These are phyloP conservation scores for Chymomyza fuscimana DNA, from an alignment of 2,888 invertebrate species.

Conservation along the genomic window DNA sequence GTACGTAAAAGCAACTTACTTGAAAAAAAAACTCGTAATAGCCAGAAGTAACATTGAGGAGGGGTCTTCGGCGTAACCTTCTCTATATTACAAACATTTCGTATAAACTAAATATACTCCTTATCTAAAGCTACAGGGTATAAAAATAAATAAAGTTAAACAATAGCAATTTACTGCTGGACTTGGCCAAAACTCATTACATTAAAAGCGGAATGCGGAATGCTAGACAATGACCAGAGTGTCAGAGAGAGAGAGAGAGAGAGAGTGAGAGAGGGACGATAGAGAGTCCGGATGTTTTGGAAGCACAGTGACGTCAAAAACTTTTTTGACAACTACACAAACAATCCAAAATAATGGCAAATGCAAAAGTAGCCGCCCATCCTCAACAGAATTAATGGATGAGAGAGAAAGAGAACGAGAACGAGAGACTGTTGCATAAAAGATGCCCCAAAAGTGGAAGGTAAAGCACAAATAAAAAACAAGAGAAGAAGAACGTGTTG, in stretches of 20 bases:
- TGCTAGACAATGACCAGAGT: background rate
- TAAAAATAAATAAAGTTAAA: background rate
- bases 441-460: constrained; percentile 1
- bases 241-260: background rate
- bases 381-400: background rate
- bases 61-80: no score
- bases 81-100: no score
- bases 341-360: background rate
- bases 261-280: no score
- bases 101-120: no score
- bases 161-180: background rate
- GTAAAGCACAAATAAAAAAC: background rate
- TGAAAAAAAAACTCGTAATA: no score
- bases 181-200: constrained; percentile 10
- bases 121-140: no score
- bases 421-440: background rate
- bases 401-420: background rate
- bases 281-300: background rate
- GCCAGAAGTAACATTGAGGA: no score
- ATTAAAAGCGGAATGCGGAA: background rate
- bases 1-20: no score
- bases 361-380: constrained; percentile 1
- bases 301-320: background rate
- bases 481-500: constrained; percentile 10
- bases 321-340: constrained; percentile 3